Evolutionary conservation across 2,888 invertebrate genomes (phyloP), one percentile per base, ranked within the genome.

Genomic region (Celastrina argiolus): DNA sequence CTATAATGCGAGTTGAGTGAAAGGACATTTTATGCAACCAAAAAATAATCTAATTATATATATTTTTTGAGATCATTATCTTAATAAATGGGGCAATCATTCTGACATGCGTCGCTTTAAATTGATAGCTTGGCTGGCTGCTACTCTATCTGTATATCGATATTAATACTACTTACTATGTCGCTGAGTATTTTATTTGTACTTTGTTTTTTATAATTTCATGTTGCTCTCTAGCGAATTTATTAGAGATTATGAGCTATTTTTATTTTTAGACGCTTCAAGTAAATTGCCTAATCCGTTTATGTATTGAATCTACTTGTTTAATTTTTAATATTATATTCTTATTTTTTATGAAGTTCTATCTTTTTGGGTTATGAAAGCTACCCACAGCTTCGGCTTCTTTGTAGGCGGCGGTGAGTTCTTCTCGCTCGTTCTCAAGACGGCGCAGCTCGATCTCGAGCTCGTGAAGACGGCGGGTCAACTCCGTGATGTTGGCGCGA

Each of bases 341-440:
- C n/a, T 16, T 42, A 7, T n/a, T 42, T n/a, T n/a, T n/a, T n/a
- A n/a, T n/a, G n/a, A n/a, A n/a, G n/a, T n/a, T n/a, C n/a, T n/a
- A n/a, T n/a, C n/a, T n/a, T n/a, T n/a, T n/a, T n/a, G 16, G 8
- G 3, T 45, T 45, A 18, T 45, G 45, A 45, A 45, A 45, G 8
- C 18, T 71, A 94, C 96, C 95, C 93, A 98, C 97, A 85, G 98
- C 97, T 92, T 99, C 99, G 76, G 99, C 98, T 93, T 99, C 99
- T 91, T 97, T 97, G 94, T 98, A 98, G 79, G 99, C 99, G 77
- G 97, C 97, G 77, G 98, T 97, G 83, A 99, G 95, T 93, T 98
- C 98, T 88, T 99, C 99, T 83, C 99, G 97, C 93, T 99, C 99
- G 90, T 98, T 98, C 93, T 99, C 99, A 92, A 99, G 94, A 85